Evolutionary conservation across 2,888 invertebrate genomes (phyloP), one percentile per base, ranked within the genome.

Genomic region (Epistrophella euchroma): DNA sequence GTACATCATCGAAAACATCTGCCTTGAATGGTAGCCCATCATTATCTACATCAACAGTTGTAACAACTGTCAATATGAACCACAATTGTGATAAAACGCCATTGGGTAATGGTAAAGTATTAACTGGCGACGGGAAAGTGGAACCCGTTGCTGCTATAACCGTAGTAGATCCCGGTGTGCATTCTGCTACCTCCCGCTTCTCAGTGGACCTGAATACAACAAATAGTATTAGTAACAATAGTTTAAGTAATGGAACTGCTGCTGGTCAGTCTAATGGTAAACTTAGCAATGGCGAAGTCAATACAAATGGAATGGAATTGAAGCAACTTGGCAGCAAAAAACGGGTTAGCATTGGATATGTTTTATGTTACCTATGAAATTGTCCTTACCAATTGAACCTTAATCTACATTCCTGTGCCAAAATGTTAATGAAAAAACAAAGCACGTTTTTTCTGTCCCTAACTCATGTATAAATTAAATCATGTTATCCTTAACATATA

Each of bases 271-370:
- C 89, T 13, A 73, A 76, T 35, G 90, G 90, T 88, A 89, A 90
- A 89, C 66, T 74, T 58, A 71, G 66, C 56, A 88, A 81, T 73
- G 85, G 72, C 28, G 84, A 88, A 11, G 28, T 80, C 11, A 78
- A 71, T 50, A 60, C 82, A 64, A 88, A 83, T 73, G 87, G 84
- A 72, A 86, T 88, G 88, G 90, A 91, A 82, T 89, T 91, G 88
- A 92, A 91, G 87, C 90, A 91, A 88, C 84, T 90, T 87, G 89
- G 90, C 85, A 90, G 79, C 89, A 90, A 89, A 84, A 90, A 90
- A 90, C 91, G 92, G 92, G 92, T 92, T 91, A 91, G 92, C 88
- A 70, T 83, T 73, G 73, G 73, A 86, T 75, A 71, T 70, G 68
- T 50, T 70, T 25, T 70, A 22, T 55, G 66, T 66, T 70, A 11